Conservation (phyloP, 2,113 vertebrate species). For the Erythrolamprus reginae region DNA sequence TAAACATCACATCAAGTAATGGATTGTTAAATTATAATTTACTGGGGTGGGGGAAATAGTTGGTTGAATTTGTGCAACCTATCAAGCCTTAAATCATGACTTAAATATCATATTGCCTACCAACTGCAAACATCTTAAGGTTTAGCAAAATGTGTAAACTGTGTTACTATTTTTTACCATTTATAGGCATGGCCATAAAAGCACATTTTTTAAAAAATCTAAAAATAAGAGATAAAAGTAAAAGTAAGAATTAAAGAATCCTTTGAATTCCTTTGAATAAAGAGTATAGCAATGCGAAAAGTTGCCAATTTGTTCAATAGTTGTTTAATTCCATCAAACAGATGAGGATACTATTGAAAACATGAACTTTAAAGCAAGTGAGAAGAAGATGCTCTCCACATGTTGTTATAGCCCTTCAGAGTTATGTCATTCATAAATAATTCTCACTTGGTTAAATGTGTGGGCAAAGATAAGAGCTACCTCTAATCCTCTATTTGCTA, state of each 20-base stretch:
- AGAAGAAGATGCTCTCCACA: not conserved
- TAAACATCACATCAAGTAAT: not conserved
- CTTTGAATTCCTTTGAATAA: conserved; percentile 18
- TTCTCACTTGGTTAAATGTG: conserved; percentile 32
- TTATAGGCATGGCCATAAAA: not conserved
- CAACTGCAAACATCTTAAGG: not conserved
- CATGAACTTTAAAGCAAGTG: conserved; percentile 5
- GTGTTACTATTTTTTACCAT: not conserved
- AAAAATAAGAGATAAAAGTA: conserved; percentile 17
- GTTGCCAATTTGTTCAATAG: not conserved
- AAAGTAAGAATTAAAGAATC: conserved; percentile 38
- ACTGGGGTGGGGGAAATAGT: not conserved
- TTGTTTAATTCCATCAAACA: conserved; percentile 11
- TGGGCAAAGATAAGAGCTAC: conserved; percentile 26
- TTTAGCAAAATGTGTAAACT: not conserved
- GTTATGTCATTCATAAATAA: conserved; percentile 20
- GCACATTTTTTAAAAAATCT: not conserved
- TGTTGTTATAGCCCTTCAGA: conserved; percentile 10
- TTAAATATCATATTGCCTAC: not conserved
- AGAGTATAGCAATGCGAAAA: conserved; percentile 40
- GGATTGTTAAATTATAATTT: not conserved
- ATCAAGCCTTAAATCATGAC: not conserved
- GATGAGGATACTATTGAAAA: conserved; percentile 7
- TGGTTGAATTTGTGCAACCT: not conserved
- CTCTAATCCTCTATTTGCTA: conserved; percentile 43